Base-by-base conservation (phyloP, 2,888 invertebrate genomes). In the Octonoba sinensis region DNA sequence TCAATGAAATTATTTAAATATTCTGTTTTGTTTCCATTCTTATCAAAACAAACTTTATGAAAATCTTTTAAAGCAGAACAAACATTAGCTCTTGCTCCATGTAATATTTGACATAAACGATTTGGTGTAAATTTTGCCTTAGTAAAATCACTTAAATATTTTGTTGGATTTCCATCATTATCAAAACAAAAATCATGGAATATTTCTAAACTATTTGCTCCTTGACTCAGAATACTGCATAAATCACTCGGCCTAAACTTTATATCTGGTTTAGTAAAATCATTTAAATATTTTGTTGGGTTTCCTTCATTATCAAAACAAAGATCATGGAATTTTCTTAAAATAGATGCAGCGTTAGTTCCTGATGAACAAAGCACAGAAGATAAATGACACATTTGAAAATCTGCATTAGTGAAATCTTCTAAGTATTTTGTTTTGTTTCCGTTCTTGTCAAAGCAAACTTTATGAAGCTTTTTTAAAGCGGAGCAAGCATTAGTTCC, bases 121-220 rank as follows among this genome's bases (percentile, higher is more conserved):
- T 47, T 47, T 47, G 47, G 47, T 15, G 47, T 47, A 47, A 47
- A 47, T 15, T 47, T 15, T 12, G 47, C 47, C 47, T 47, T 64
- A 64, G n/a, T 64, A 44, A 64, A 64, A 64, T 64, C 64, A 27
- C 44, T 64, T 64, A 64, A 64, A 64, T 64, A 64, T 64, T 64
- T 64, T 64, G n/a, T n/a, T n/a, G n/a, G n/a, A n/a, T n/a, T n/a
- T n/a, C n/a, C n/a, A n/a, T n/a, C n/a, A n/a, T n/a, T 16, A 64
- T 64, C 64, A 64, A 64, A 64, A 64, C 64, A 36, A 64, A 64
- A 12, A 64, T 36, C 24, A 64, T 64, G 64, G 64, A 64, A 64
- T 64, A 16, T 44, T 64, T 64, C 44, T 36, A 64, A 64, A 64
- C 47, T 47, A 15, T 15, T 15, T 47, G 47, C 15, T 47, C 12